A percentile compares a stretch with the other conserved stretches of the same genome.
phyloP scores from a whole-genome alignment of 2,888 invertebrate species.

The Elmis aenea region DNA sequence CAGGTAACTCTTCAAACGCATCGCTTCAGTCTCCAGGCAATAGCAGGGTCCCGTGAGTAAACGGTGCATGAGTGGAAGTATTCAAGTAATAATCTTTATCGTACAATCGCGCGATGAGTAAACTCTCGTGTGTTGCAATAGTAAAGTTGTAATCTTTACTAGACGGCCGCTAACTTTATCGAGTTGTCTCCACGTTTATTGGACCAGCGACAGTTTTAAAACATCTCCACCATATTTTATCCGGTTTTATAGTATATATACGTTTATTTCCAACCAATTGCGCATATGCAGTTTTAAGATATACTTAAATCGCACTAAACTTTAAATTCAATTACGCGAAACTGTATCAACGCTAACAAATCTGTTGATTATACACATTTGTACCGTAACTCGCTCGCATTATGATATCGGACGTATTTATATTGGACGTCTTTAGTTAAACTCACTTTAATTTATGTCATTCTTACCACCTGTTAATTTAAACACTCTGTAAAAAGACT shows the following conservation, averaged over 20 bases:
- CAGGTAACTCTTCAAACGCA: constrained; percentile 25
- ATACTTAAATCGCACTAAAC: constrained; percentile 2
- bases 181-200: constrained; percentile 16
- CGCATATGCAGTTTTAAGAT: constrained; percentile 4
- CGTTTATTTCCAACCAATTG: constrained; percentile 1
- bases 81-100: constrained; percentile 1
- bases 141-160: constrained; percentile 19
- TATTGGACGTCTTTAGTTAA: too few relatives aligned
- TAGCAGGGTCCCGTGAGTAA: constrained; percentile 17
- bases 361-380: too few relatives aligned
- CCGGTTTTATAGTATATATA: constrained; percentile 10
- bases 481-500: too few relatives aligned
- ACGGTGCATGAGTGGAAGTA: constrained; percentile 7
- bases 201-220: constrained; percentile 16
- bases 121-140: constrained; percentile 6
- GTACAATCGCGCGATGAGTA: constrained; percentile 1
- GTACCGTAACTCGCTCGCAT: too few relatives aligned
- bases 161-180: constrained; percentile 14
- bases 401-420: too few relatives aligned
- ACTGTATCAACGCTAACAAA: too few relatives aligned
- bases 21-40: constrained; percentile 19
- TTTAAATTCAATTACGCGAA: constrained; percentile 1
- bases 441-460: too few relatives aligned
- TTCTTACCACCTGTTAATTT: too few relatives aligned
- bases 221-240: constrained; percentile 7